Evolutionary conservation across 2,888 invertebrate genomes (phyloP).

Genomic region (Andrena fulva): DNA sequence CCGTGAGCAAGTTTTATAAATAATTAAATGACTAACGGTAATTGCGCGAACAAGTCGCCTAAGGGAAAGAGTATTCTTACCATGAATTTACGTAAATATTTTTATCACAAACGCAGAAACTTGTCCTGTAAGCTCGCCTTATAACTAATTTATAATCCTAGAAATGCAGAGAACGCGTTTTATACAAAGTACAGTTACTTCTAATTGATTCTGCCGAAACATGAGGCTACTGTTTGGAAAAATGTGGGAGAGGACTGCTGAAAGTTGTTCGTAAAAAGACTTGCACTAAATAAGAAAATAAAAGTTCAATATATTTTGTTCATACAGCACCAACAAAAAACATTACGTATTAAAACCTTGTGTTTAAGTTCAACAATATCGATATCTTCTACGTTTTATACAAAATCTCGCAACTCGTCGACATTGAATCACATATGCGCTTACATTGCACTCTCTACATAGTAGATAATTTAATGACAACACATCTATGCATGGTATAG

Average conservation of each 20-base stretch:
- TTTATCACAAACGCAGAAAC: neutral
- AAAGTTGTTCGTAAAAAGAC: neutral
- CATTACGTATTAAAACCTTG: neutral
- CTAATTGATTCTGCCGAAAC: constrained; percentile 7
- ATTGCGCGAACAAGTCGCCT: neutral
- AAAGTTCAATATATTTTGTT: constrained; percentile 25
- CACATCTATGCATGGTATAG: neutral
- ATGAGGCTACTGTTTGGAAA: neutral
- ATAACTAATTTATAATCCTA: constrained; percentile 11
- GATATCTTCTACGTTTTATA: neutral
- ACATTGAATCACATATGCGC: neutral
- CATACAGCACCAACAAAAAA: neutral
- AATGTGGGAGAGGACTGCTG: neutral
- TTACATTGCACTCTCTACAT: neutral
- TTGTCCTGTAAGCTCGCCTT: too few relatives aligned
- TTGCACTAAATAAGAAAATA: constrained; percentile 5
- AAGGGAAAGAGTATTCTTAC: neutral
- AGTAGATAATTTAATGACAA: neutral
- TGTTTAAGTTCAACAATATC: neutral
- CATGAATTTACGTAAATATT: neutral
- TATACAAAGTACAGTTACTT: constrained; percentile 34
- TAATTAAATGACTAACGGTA: neutral
- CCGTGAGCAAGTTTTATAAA: constrained; percentile 26
- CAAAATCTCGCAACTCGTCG: neutral
- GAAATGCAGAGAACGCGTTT: constrained; percentile 48